Conservation (phyloP, 2,888 invertebrate species). For the Troglohyphantes excavatus region DNA sequence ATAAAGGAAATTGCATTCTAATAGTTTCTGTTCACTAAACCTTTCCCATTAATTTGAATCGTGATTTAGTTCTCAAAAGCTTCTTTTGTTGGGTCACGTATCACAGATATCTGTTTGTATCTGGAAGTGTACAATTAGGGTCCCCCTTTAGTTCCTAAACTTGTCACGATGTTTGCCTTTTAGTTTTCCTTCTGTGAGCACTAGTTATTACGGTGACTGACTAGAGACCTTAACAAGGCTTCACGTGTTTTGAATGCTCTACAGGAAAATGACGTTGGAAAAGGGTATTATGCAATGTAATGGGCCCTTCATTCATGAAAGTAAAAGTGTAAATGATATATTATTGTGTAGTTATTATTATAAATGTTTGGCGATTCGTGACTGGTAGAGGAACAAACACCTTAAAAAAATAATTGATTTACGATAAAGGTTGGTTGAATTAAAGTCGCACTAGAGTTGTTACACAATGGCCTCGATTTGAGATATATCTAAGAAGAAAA, state of each 20-base stretch:
- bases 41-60: conserved; percentile 33
- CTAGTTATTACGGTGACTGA: conserved; percentile 6
- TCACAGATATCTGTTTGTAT: conserved; percentile 11
- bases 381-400: neutral
- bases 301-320: neutral
- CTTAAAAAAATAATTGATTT: neutral
- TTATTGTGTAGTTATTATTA: neutral
- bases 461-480: no score
- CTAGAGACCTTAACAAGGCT: neutral
- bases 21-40: conserved; percentile 13
- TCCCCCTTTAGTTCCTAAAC: conserved; percentile 16
- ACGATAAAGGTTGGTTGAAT: no score
- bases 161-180: conserved; percentile 40
- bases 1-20: conserved; percentile 8
- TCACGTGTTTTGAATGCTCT: neutral
- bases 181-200: conserved; percentile 13
- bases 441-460: no score
- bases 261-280: neutral
- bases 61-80: conserved; percentile 9
- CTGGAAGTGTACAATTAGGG: conserved; percentile 18
- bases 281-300: neutral
- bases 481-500: no score
- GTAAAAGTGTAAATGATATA: neutral
- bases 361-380: neutral
- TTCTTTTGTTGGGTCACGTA: conserved; percentile 39